Evolutionary conservation across 23 tunicate species (phyloP), one percentile per base, ranked within the genome.

Genomic region (Clavelina lepadiformis): DNA sequence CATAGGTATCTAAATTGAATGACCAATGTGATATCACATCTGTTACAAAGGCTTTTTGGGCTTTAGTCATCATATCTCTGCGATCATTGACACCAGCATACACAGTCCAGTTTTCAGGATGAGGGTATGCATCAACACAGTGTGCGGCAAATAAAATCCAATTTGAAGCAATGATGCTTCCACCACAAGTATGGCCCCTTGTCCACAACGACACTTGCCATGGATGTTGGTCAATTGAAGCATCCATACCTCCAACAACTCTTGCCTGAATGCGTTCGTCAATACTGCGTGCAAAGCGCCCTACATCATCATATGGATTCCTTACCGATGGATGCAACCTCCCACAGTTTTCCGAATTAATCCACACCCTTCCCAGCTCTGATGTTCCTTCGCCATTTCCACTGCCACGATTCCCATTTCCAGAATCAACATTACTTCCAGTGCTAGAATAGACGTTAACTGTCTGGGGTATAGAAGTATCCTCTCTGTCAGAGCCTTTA

Each of bases 81-180:
- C 44, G 35, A 38, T 46, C 54, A 31, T 68, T 52, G n/a, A 30
- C 73, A 19, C 87, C 96, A 41, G 47, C 87, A 47, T 88, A 74
- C 35, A 74, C 96, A 1, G 87, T 73, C 96, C 86, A 88, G 23
- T 70, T 49, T 15, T 38, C 35, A 1, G 85, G 65, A 25, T 56
- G 26, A 3, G 95, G 85, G 46, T 67, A 63, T 19, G 1, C 31
- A n/a, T 55, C 0, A 41, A 41, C 51, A 23, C 97, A 89, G 73
- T 89, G 97, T 7, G 97, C 97, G 20, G 89, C 89, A 21, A 69
- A 82, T 7, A 89, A 31, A 23, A 89, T 71, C 97, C 97, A 89
- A 26, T 75, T 81, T 3, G 97, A 81, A 15, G 97, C 69, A 52
- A 89, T 75, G 5, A 89, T 75, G 53, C 80, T 74, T 32, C 97